Base-by-base conservation (phyloP, 37 sponge, comb jelly and placozoan species). In the Tethya wilhelma region DNA sequence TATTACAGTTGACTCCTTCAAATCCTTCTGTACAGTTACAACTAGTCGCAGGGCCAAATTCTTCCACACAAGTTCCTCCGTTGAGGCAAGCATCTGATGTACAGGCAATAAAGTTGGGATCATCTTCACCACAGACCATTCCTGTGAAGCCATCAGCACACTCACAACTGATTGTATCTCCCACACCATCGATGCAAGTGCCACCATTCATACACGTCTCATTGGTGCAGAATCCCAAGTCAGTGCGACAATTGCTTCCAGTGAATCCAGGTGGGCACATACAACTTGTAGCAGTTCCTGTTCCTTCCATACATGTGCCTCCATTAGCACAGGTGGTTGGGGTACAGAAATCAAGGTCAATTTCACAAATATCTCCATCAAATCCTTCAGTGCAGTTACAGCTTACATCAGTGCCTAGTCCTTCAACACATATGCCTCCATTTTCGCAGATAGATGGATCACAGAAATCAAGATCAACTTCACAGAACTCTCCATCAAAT, bases 281-380 rank as follows among this genome's bases (percentile, higher is more conserved):
- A 80, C 87, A 84, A 31, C 14, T 22, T 14, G 67, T 74, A 1
- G 23, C 34, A 9, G 11, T 73, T 23, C 88, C 88, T 69, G 26
- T 9, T 7, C 88, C 82, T 58, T 87, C 88, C 23, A 44, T 30
- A 87, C 90, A 89, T 9, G 84, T 84, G 34, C 90, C 90, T 25
- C 80, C 86, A 78, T 85, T 87, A 25, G 53, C 14, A 74, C 87
- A 87, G 53, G 87, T 40, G 6, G 20, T 56, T 30, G 6, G n/a
- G 26, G 20, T 28, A 58, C 90, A 89, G 19, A 56, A 46, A 36
- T 71, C 14, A 59, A 74, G 46, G 26, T 70, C 74, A 7, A 36
- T 56, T 17, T 42, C 38, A 56, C 83, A 83, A 17, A 0, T 49
- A 2, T 44, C 32, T 41, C 83, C 83, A 64, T 56, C 66, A 41